These are phyloP conservation scores for Porites lobata DNA, from an alignment of 92 coral and sea anemone genomes.

Conservation along the genomic window DNA sequence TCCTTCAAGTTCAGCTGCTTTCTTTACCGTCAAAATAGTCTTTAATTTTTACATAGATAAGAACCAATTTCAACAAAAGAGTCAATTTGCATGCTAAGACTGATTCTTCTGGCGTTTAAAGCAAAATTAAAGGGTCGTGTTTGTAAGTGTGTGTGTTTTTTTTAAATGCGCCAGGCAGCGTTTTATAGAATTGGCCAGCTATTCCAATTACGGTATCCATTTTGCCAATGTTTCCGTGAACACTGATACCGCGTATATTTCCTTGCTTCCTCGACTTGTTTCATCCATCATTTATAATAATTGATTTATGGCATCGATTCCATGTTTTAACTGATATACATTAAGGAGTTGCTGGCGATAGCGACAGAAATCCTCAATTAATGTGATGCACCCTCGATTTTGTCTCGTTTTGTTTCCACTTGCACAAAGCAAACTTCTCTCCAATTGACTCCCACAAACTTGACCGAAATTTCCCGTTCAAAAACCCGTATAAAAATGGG, in stretches of 20 bases:
- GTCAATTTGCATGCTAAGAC: not conserved
- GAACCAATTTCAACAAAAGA: not conserved
- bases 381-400: constrained; percentile 61
- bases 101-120: not conserved
- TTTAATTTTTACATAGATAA: not conserved
- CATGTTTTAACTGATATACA: not conserved
- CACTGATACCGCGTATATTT: too few species aligned
- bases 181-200: not conserved
- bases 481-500: constrained; percentile 89
- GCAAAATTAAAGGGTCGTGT: not conserved
- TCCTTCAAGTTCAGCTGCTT: constrained; percentile 1
- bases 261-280: too few species aligned
- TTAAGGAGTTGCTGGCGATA: not conserved
- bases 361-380: constrained; percentile 12
- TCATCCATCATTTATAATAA: not conserved
- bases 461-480: constrained; percentile 82
- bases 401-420: constrained; percentile 30
- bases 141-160: not conserved
- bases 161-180: not conserved
- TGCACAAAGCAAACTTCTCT: constrained; percentile 73
- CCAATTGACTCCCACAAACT: constrained; percentile 67
- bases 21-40: not conserved
- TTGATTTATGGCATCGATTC: not conserved
- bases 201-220: too few species aligned
- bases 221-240: too few species aligned